Evolutionary conservation across 2,888 invertebrate species (phyloP).

Genomic region (Orthonevra nobilis): DNA sequence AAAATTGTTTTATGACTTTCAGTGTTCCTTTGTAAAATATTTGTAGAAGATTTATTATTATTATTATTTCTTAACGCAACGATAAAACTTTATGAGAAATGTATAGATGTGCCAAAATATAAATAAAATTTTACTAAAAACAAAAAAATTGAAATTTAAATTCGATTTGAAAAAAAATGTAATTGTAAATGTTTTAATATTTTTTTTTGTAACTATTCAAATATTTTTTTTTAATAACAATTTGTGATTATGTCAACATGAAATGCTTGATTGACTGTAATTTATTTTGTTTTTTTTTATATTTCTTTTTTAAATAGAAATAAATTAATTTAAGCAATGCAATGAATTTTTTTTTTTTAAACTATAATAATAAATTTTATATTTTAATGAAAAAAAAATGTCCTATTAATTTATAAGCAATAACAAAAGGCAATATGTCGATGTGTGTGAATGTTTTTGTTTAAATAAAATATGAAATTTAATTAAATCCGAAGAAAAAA

Average conservation of each 20-base stretch:
- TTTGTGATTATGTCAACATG: constrained; percentile 44
- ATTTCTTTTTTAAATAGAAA: background rate
- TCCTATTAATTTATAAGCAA: constrained; percentile 64
- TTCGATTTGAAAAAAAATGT: constrained; percentile 11
- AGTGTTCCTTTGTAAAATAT: constrained; percentile 26
- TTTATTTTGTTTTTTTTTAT: constrained; percentile 23
- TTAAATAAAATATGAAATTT: constrained; percentile 21
- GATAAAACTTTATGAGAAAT: constrained; percentile 13
- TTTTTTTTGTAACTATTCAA: background rate
- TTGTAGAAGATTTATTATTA: constrained; percentile 5
- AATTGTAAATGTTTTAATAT: constrained; percentile 8
- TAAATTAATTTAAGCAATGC: no score
- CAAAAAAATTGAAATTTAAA: background rate
- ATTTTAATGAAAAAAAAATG: constrained; percentile 6
- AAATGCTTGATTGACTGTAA: constrained; percentile 36
- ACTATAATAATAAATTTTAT: no score
- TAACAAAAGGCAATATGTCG: constrained; percentile 39
- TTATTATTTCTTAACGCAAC: background rate
- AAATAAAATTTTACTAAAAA: constrained; percentile 23
- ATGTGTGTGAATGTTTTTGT: constrained; percentile 57
- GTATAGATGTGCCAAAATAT: constrained; percentile 66
- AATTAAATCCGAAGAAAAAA: constrained; percentile 13
- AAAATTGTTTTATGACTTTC: background rate
- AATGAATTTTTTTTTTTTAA: no score
- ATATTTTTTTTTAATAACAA: constrained; percentile 8